These are phyloP conservation scores for Drosophila flavopinicola DNA, from an alignment of 2,888 invertebrate species.

Conservation along the genomic window DNA sequence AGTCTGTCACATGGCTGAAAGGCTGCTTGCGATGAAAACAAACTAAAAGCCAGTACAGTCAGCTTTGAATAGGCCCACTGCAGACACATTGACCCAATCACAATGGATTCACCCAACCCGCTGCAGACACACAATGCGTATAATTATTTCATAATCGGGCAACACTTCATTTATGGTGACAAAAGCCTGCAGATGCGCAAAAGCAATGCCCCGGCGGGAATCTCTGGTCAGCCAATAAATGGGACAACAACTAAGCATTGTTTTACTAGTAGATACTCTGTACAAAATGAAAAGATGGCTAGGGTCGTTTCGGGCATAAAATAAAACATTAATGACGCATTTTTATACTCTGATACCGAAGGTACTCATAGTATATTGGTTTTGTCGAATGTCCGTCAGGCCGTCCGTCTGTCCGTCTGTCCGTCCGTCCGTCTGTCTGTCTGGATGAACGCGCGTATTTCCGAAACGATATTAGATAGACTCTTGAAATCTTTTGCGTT, in stretches of 20 bases:
- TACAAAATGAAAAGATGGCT: background rate
- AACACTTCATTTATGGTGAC: constrained; percentile 74
- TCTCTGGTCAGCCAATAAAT: constrained; percentile 47
- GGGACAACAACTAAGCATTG: constrained; percentile 30
- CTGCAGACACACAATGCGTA: constrained; percentile 38
- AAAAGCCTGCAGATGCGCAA: constrained; percentile 58
- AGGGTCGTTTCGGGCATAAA: no score
- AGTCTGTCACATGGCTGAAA: background rate
- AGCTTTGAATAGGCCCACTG: constrained; percentile 19
- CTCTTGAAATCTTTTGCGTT: no score
- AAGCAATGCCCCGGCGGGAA: constrained; percentile 30
- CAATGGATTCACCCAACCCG: constrained; percentile 5
- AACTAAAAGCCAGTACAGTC: constrained; percentile 9
- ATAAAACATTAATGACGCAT: no score
- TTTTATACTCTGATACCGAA: no score
- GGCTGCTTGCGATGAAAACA: constrained; percentile 27
- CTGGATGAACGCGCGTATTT: no score
- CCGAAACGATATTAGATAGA: no score
- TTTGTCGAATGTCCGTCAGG: no score
- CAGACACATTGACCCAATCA: constrained; percentile 53
- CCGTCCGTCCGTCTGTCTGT: no score
- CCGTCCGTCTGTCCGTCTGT: no score
- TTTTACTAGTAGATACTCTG: constrained; percentile 4
- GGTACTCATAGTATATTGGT: no score
- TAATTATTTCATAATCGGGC: constrained; percentile 78